Base-by-base conservation (phyloP, 1,140 invertebrate species). In the Scaptomyza pallida region DNA sequence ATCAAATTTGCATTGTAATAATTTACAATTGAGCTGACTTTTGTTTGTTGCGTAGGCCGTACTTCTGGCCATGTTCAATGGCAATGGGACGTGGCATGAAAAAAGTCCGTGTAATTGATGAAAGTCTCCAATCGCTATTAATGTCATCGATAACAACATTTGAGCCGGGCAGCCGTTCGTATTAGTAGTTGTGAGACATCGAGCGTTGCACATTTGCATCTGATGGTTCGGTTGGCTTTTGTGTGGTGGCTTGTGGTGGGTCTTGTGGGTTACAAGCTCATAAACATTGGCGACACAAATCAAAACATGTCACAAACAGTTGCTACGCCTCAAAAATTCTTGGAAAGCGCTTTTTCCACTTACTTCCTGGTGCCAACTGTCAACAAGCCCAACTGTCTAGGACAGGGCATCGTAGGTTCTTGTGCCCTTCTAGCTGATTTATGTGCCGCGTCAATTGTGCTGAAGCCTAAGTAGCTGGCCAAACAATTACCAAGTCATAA, bases 231-330 rank as follows among this genome's bases (percentile, higher is more conserved):
- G 26, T 52, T 9, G 33, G 9, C 21, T 5, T 44, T 19, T 48
- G 26, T 30, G 6, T 30, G 5, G 26, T 8, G 16, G 44, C 12
- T 50, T 60, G 40, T 57, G 50, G 21, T 43, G 17, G 48, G n/a
- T 26, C 26, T 50, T 41, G 61, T 51, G 62, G 75, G 62, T 72
- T 73, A 76, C 79, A 79, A 65, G 83, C 82, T 78, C 82, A 79
- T 89, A 88, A 88, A 88, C 71, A 79, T 86, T 79, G 75, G 74
- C 78, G 73, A 88, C 82, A 88, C 82, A 88, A 88, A 88, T 88
- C 82, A 88, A 88, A 86, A 88, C 75, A 82, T 88, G 82, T 88
- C 82, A 88, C 83, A 88, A 88, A 89, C 82, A 89, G 82, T 88
- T 88, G 78, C 82, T 86, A 88, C 82, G 82, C 82, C 82, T 86